Percentiles rank a stretch among this genome's conserved stretches.
Conservation (phyloP, 2,797 vertebrate species). For the Rhinatrema bivittatum region DNA sequence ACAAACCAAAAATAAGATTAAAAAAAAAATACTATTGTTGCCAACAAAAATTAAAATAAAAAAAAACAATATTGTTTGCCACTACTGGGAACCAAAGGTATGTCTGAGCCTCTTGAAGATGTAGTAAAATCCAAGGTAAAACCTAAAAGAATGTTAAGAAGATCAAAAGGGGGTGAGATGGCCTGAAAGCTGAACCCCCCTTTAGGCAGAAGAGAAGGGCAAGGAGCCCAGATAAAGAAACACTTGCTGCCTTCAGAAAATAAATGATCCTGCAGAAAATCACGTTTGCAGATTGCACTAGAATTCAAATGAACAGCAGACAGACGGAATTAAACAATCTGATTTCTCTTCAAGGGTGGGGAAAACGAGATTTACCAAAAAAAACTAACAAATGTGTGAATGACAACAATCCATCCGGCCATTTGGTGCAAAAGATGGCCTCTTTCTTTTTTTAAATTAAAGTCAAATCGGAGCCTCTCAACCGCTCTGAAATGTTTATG, state of each 20-base stretch:
- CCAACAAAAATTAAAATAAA: slow-evolving; percentile 49
- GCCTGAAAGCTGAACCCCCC: slow-evolving; percentile 20
- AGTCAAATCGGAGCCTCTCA: too few relatives aligned
- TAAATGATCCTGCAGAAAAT: slow-evolving; percentile 78
- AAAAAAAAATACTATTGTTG: slow-evolving; percentile 36
- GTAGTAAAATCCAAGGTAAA: slow-evolving; percentile 17
- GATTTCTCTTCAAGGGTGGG: slow-evolving; percentile 58
- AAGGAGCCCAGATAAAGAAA: slow-evolving; percentile 37
- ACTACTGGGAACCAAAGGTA: slow-evolving; percentile 32
- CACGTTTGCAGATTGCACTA: slow-evolving; percentile 61
- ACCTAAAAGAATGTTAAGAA: slow-evolving; percentile 35
- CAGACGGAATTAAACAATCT: slow-evolving; percentile 58
- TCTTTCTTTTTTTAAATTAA: too few relatives aligned
- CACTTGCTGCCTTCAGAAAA: slow-evolving; percentile 36
- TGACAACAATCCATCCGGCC: too few relatives aligned
- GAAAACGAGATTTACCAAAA: slow-evolving; percentile 40
- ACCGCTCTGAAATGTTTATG: too few relatives aligned
- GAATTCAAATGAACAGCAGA: slow-evolving; percentile 63
- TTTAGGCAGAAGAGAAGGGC: slow-evolving; percentile 48
- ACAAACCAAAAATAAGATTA: slow-evolving; percentile 40
- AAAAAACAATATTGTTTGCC: slow-evolving; percentile 42
- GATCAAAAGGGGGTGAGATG: background rate
- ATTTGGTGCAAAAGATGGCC: too few relatives aligned
- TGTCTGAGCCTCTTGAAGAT: slow-evolving; percentile 25
- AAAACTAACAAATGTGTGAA: too few relatives aligned